Percentiles rank a stretch among this genome's conserved stretches.
phyloP scores from a whole-genome alignment of 2,113 vertebrate genomes.

The Ovibos moschatus region DNA sequence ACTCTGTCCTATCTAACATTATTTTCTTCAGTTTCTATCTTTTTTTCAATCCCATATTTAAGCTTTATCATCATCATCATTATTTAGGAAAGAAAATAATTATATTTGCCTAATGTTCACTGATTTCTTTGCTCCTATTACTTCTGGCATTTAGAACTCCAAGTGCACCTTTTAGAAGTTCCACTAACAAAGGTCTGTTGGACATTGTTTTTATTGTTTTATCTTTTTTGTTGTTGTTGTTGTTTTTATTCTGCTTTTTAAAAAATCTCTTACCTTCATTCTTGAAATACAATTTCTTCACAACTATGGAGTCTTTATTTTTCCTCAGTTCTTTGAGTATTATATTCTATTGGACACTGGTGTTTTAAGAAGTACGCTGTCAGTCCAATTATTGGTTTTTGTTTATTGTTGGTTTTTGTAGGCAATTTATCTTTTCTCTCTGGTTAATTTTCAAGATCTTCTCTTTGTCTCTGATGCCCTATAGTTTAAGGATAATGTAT shows the following conservation, averaged over 20 bases:
- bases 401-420: background rate
- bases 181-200: background rate
- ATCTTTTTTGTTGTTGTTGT: background rate
- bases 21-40: background rate
- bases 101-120: background rate
- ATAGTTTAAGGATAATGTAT: background rate
- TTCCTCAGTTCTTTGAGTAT: background rate
- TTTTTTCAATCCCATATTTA: background rate
- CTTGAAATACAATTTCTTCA: background rate
- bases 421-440: background rate
- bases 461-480: background rate
- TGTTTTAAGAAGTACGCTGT: background rate
- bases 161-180: background rate
- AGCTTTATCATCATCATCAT: background rate
- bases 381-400: background rate
- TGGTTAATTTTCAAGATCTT: background rate
- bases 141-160: background rate
- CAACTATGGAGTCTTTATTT: background rate
- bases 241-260: background rate
- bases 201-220: background rate
- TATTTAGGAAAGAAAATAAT: background rate
- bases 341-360: background rate
- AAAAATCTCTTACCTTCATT: background rate
- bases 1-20: background rate
- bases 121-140: background rate